A percentile compares a stretch with the other conserved stretches of the same genome.
phyloP scores from a whole-genome alignment of 2,888 invertebrate genomes.

The Eretmocerus hayati region DNA sequence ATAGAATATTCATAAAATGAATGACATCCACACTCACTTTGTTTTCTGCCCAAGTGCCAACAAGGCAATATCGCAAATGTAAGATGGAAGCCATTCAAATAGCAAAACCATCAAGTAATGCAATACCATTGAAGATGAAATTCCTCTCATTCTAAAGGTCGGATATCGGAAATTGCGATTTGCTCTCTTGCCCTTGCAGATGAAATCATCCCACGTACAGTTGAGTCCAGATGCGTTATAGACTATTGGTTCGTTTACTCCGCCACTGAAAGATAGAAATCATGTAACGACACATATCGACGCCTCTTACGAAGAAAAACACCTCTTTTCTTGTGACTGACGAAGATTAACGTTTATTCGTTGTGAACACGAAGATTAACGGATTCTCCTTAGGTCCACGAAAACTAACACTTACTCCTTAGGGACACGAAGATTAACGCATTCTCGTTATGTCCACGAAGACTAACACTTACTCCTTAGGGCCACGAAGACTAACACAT shows the following conservation, averaged over 20 bases:
- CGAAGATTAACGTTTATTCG: too few species aligned
- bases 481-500: too few species aligned
- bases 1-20: too few species aligned
- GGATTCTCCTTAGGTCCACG: too few species aligned
- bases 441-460: too few species aligned
- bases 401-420: too few species aligned
- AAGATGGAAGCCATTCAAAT: slow-evolving; percentile 37
- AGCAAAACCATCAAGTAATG: slow-evolving; percentile 34
- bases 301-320: too few species aligned
- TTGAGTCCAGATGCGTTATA: slow-evolving; percentile 32
- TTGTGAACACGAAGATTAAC: too few species aligned
- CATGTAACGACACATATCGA: too few species aligned
- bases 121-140: slow-evolving; percentile 29
- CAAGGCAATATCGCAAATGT: slow-evolving; percentile 33
- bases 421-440: too few species aligned
- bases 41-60: slow-evolving; percentile 27
- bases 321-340: too few species aligned
- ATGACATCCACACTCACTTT: slow-evolving; percentile 36
- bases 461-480: too few species aligned
- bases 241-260: slow-evolving; percentile 22
- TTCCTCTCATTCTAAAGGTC: slow-evolving; percentile 36
- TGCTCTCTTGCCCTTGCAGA: slow-evolving; percentile 30
- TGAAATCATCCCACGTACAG: slow-evolving; percentile 36
- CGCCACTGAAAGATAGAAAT: slow-evolving; percentile 19
- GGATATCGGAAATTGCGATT: slow-evolving; percentile 34